Evolutionary conservation across 2,888 invertebrate genomes (phyloP).

Genomic region (Drosophila fulvimacula): DNA sequence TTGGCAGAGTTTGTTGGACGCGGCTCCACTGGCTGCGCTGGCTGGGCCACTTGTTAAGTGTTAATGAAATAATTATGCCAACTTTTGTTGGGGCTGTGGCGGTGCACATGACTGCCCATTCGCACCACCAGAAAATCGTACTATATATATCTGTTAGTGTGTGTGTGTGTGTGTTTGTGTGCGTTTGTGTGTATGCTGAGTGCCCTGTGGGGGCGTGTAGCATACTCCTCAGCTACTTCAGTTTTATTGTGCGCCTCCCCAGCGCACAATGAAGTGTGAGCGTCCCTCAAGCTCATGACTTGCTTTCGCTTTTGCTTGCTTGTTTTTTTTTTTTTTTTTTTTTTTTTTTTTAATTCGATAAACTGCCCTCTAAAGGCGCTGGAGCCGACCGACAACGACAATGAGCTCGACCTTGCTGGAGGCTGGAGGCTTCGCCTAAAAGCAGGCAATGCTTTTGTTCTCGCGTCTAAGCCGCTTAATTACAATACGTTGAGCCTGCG

Average conservation of each 20-base stretch:
- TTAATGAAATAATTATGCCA: slow-evolving; percentile 82
- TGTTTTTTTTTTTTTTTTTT: slow-evolving; percentile 46
- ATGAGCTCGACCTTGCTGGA: slow-evolving; percentile 63
- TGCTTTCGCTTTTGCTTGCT: slow-evolving; percentile 13
- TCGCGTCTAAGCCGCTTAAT: slow-evolving; percentile 78
- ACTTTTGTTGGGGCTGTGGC: slow-evolving; percentile 59
- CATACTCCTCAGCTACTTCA: slow-evolving; percentile 65
- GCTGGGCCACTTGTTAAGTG: slow-evolving; percentile 77
- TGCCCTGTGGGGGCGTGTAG: slow-evolving; percentile 20
- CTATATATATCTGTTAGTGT: too few species aligned
- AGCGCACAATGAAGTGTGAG: slow-evolving; percentile 72
- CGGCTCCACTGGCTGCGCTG: slow-evolving; percentile 23
- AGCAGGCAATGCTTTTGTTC: slow-evolving; percentile 73
- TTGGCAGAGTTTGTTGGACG: slow-evolving; percentile 29
- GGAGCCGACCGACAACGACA: slow-evolving; percentile 34
- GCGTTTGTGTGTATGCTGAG: slow-evolving; percentile 8
- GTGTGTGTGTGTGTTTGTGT: too few species aligned
- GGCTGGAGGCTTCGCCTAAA: slow-evolving; percentile 57
- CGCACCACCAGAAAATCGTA: slow-evolving; percentile 27
- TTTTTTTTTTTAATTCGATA: slow-evolving; percentile 77
- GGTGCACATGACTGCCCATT: slow-evolving; percentile 67
- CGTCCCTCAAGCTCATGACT: slow-evolving; percentile 10
- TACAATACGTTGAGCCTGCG: slow-evolving; percentile 73
- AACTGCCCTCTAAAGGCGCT: slow-evolving; percentile 76
- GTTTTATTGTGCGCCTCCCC: slow-evolving; percentile 66